Percentiles rank a stretch among this genome's conserved stretches.
These are phyloP conservation scores for Drosophila kokeensis DNA, from an alignment of 2,888 invertebrate genomes.

Conservation along the genomic window DNA sequence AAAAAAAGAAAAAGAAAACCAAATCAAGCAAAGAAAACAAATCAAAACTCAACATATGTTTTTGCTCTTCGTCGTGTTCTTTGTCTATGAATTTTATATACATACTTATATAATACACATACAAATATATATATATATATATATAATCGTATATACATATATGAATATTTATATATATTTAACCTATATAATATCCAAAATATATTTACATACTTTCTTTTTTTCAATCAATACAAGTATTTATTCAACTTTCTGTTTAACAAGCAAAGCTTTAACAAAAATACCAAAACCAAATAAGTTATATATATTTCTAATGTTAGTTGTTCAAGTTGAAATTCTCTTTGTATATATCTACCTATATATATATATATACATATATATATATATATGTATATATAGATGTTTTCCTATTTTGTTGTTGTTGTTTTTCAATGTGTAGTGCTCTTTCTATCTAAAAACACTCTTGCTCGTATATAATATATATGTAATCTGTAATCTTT, in stretches of 20 bases:
- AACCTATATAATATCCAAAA: slow-evolving; percentile 40
- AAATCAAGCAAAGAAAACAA: slow-evolving; percentile 67
- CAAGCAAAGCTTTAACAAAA: slow-evolving; percentile 24
- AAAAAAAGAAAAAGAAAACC: slow-evolving; percentile 39
- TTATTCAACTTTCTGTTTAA: slow-evolving; percentile 32
- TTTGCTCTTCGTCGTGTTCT: slow-evolving; percentile 85
- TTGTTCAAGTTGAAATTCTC: slow-evolving; percentile 49
- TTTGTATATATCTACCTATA: slow-evolving; percentile 38
- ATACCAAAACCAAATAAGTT: slow-evolving; percentile 3
- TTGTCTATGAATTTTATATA: slow-evolving; percentile 83
- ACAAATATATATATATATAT: slow-evolving; percentile 42
- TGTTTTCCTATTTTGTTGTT: slow-evolving; percentile 42
- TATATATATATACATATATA: slow-evolving; percentile 31
- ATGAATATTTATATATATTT: slow-evolving; percentile 33
- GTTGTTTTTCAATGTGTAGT: slow-evolving; percentile 48
- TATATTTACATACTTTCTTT: slow-evolving; percentile 15
- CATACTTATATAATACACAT: slow-evolving; percentile 20
- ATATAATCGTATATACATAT: slow-evolving; percentile 28
- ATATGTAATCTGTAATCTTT: slow-evolving; percentile 23
- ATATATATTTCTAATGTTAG: slow-evolving; percentile 40
- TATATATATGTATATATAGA: slow-evolving; percentile 22
- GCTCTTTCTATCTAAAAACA: slow-evolving; percentile 21
- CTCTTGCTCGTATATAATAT: slow-evolving; percentile 22
- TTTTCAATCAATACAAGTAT: background rate
- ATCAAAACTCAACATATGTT: slow-evolving; percentile 81